phyloP scores from a whole-genome alignment of 2,888 invertebrate species.

The Ormyrus rosae region DNA sequence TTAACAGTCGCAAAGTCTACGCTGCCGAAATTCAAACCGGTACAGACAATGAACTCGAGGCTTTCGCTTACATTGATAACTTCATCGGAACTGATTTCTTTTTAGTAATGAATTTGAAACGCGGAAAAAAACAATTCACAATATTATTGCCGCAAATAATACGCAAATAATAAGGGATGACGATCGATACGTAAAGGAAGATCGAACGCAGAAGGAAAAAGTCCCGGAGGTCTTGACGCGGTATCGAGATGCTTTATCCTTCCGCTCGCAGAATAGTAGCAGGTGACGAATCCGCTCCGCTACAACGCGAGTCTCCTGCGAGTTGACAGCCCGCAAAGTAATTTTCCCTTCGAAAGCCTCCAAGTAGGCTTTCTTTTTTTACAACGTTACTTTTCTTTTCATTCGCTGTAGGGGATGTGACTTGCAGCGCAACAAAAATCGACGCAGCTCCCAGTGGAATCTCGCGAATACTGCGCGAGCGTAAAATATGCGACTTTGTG shows the following conservation, averaged over 20 bases:
- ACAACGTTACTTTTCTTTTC: conserved; percentile 29
- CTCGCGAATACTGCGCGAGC: too few relatives aligned
- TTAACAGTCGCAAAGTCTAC: not conserved
- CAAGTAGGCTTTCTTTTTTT: conserved; percentile 26
- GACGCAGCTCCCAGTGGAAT: not conserved
- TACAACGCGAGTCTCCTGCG: conserved; percentile 16
- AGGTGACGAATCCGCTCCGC: not conserved
- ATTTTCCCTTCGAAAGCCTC: conserved; percentile 29
- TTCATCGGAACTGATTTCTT: too few relatives aligned
- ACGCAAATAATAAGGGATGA: too few relatives aligned
- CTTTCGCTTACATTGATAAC: too few relatives aligned
- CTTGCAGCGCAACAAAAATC: conserved; percentile 31
- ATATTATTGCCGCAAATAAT: too few relatives aligned
- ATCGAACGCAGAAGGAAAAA: not conserved
- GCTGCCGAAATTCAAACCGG: too few relatives aligned
- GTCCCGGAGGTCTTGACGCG: not conserved
- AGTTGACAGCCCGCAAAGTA: conserved; percentile 35
- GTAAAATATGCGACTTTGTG: too few relatives aligned
- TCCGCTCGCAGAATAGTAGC: not conserved
- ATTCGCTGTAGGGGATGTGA: conserved; percentile 31
- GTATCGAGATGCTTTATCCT: conserved; percentile 1
- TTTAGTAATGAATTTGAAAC: too few relatives aligned
- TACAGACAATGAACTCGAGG: too few relatives aligned
- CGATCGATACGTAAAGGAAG: conserved; percentile 5
- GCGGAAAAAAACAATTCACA: too few relatives aligned